A percentile compares a stretch with the other conserved stretches of the same genome.
phyloP scores from a whole-genome alignment of 2,797 vertebrate species.

The Notamacropus eugenii region DNA sequence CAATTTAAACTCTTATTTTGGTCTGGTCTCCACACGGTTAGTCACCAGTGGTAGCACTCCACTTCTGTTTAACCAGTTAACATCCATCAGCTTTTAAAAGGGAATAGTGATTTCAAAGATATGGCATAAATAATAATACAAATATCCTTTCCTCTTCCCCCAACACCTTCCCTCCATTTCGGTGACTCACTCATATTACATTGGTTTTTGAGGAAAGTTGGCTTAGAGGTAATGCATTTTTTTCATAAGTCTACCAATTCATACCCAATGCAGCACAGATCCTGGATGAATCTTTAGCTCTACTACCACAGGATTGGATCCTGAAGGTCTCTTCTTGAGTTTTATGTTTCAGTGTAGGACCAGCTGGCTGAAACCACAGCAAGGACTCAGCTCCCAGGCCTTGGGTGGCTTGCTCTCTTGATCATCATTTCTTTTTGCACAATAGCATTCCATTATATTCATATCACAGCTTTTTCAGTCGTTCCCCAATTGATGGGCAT shows the following conservation, averaged over 20 bases:
- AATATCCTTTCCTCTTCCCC: background rate
- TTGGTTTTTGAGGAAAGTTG: background rate
- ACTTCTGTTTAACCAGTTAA: background rate
- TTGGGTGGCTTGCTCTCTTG: background rate
- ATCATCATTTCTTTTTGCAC: no score
- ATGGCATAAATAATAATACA: background rate
- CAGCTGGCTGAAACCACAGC: background rate
- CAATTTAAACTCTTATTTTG: background rate
- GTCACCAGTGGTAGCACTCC: background rate
- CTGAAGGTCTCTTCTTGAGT: background rate
- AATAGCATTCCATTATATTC: no score
- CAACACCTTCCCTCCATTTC: background rate
- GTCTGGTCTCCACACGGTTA: background rate
- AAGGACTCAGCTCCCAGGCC: background rate
- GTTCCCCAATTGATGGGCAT: no score
- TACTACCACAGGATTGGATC: background rate
- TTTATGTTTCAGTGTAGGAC: background rate
- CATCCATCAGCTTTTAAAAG: background rate
- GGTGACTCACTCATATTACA: background rate
- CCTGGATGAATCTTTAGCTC: background rate
- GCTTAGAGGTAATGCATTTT: background rate
- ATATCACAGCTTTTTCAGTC: no score
- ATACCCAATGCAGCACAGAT: background rate
- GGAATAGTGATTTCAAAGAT: background rate
- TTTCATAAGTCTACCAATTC: background rate